These are phyloP conservation scores for Phocoena phocoena DNA, from an alignment of 2,113 vertebrate species.

Conservation along the genomic window DNA sequence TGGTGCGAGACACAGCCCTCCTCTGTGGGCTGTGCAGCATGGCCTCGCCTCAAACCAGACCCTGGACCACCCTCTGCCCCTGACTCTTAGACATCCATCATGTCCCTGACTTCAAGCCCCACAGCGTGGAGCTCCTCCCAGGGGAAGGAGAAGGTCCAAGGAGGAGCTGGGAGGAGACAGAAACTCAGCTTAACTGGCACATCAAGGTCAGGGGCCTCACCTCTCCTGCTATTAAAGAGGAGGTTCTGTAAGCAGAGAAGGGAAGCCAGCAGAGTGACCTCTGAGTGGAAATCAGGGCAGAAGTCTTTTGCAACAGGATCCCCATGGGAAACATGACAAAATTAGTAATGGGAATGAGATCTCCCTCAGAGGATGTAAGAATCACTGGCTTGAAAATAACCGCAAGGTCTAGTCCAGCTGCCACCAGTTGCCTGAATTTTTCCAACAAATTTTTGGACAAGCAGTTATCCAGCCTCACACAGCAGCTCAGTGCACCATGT, in stretches of 20 bases:
- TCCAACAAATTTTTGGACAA: not conserved
- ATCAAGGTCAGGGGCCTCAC: not conserved
- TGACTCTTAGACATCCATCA: not conserved
- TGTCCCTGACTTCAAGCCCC: not conserved
- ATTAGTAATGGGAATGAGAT: constrained; percentile 52
- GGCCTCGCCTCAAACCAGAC: not conserved
- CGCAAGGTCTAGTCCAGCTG: constrained; percentile 48
- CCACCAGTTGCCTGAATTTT: constrained; percentile 24
- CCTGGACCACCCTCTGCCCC: not conserved
- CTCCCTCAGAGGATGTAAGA: not conserved
- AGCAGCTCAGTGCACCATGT: accelerated
- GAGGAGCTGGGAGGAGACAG: not conserved
- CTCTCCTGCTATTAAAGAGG: accelerated
- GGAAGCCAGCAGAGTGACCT: not conserved
- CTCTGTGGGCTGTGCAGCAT: not conserved
- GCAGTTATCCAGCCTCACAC: not conserved
- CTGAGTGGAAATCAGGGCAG: not conserved
- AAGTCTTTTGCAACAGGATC: not conserved
- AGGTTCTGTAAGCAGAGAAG: not conserved
- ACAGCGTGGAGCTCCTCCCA: not conserved
- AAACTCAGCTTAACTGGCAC: not conserved
- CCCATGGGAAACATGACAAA: constrained; percentile 7
- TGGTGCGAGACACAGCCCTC: accelerated
- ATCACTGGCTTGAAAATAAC: constrained; percentile 42
- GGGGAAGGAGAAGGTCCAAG: not conserved